phyloP scores from a whole-genome alignment of 2,113 vertebrate genomes.

The Python bivittatus region DNA sequence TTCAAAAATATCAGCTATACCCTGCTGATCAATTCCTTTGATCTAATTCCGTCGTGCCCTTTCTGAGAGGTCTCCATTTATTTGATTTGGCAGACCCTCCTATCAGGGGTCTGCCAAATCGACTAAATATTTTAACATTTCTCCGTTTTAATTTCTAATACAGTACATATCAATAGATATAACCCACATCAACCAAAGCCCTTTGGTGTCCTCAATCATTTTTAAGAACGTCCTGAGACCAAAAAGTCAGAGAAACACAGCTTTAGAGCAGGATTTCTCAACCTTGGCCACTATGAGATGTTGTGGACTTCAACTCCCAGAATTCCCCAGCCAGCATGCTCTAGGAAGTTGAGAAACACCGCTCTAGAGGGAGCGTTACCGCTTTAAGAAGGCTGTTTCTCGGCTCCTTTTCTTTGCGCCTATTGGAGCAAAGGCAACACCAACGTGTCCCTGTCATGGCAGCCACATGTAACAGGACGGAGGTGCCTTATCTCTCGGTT shows the following conservation, averaged over 20 bases:
- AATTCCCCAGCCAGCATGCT: not conserved
- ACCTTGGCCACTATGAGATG: not conserved
- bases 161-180: not conserved
- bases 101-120: not conserved
- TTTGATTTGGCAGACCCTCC: too few species aligned
- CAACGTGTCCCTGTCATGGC: slow-evolving; percentile 57
- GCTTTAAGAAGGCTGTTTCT: slow-evolving; percentile 60
- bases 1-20: not conserved
- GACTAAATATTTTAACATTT: not conserved
- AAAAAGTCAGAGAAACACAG: not conserved
- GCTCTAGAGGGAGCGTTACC: not conserved
- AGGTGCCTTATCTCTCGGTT: not conserved
- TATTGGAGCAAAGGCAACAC: slow-evolving; percentile 49
- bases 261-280: not conserved
- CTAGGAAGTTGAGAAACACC: not conserved
- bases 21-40: not conserved
- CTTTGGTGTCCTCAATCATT: not conserved
- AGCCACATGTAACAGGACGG: not conserved
- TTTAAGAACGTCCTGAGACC: not conserved
- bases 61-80: too few species aligned
- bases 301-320: not conserved
- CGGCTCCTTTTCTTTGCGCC: not conserved
- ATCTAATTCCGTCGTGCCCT: not conserved
- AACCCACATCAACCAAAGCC: not conserved
- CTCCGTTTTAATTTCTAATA: not conserved